Conservation (phyloP, 1,140 invertebrate species). For the Camponotus floridanus region DNA sequence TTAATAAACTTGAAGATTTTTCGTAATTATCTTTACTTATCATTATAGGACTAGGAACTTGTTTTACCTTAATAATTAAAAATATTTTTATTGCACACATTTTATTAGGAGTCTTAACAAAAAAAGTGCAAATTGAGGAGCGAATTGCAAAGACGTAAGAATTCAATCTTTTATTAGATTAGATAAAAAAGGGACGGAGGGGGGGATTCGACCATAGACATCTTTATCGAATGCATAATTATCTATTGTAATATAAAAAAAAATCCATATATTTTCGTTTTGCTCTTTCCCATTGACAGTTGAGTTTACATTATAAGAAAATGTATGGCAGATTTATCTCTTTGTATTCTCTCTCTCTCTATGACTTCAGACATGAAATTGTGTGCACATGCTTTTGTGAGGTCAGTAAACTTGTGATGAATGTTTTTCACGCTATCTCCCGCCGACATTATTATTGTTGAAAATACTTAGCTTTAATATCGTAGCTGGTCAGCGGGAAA, state of each 20-base stretch:
- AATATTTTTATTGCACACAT: too few species aligned
- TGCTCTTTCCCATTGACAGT: too few species aligned
- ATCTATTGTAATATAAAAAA: background rate
- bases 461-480: slow-evolving; percentile 46
- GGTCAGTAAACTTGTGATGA: slow-evolving; percentile 46
- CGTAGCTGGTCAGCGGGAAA: slow-evolving; percentile 39
- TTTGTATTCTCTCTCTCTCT: too few species aligned
- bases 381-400: slow-evolving; percentile 3
- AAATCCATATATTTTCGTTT: too few species aligned
- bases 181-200: background rate
- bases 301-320: background rate
- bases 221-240: background rate
- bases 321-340: background rate
- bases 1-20: background rate
- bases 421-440: slow-evolving; percentile 56
- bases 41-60: too few species aligned
- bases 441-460: slow-evolving; percentile 59
- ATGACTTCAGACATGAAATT: slow-evolving; percentile 5
- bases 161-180: background rate
- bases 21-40: background rate
- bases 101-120: too few species aligned
- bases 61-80: background rate
- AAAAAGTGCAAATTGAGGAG: too few species aligned
- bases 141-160: too few species aligned
- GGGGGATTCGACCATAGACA: slow-evolving; percentile 2